Conservation (phyloP, 1,140 invertebrate genomes). For the Leptinotarsa defecta region DNA sequence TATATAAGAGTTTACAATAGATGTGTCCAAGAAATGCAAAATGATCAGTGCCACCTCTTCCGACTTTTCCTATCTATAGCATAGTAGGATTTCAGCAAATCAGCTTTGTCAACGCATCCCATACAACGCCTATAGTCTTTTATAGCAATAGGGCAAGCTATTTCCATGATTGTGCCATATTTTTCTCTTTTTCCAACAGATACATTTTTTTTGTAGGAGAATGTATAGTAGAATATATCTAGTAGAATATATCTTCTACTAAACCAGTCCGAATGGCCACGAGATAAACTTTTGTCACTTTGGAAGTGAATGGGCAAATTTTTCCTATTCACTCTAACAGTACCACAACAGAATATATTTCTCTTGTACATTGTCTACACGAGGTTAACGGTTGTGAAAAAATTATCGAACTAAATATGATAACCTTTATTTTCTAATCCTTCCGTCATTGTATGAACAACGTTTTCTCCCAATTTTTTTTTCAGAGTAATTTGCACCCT, state of each 20-base stretch:
- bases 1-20: not conserved
- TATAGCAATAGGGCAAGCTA: constrained; percentile 16
- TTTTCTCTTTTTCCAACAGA: constrained; percentile 8
- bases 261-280: constrained; percentile 46
- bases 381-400: constrained; percentile 32
- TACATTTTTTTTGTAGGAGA: constrained; percentile 13
- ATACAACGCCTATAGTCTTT: constrained; percentile 55
- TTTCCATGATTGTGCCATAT: not conserved
- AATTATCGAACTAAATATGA: constrained; percentile 36
- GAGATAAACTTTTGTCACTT: constrained; percentile 50
- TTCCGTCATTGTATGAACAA: constrained; percentile 32
- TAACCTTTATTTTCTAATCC: constrained; percentile 30
- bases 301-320: constrained; percentile 36
- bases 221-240: constrained; percentile 31
- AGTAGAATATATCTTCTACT: constrained; percentile 40
- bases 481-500: constrained; percentile 15
- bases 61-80: constrained; percentile 43
- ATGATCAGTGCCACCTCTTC: not conserved
- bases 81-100: constrained; percentile 52
- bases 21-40: not conserved
- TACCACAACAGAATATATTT: not conserved
- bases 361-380: constrained; percentile 17
- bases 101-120: constrained; percentile 53
- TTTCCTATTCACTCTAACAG: constrained; percentile 49
- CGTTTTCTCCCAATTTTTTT: constrained; percentile 19